These are phyloP conservation scores for Tympanoctomys barrerae DNA, from an alignment of 2,797 vertebrate genomes.

Conservation along the genomic window DNA sequence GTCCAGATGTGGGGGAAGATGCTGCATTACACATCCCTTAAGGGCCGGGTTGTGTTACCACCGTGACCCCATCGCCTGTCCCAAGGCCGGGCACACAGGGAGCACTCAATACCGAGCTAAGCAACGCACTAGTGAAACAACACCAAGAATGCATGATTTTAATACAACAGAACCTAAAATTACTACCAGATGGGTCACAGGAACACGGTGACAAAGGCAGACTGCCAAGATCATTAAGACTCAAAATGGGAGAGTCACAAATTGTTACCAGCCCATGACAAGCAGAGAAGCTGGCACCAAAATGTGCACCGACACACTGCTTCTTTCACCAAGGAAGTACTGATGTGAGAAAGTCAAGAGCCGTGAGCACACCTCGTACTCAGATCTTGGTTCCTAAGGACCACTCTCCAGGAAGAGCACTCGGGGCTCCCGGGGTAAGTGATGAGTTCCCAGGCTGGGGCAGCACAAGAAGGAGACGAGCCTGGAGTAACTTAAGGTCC, in stretches of 20 bases:
- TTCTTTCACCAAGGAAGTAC: not conserved
- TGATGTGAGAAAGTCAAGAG: not conserved
- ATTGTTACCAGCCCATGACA: not conserved
- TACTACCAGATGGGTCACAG: not conserved
- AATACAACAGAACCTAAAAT: slow-evolving; percentile 38
- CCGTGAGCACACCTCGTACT: not conserved
- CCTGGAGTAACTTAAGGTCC: not conserved
- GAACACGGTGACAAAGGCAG: not conserved
- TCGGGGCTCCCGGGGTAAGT: not conserved
- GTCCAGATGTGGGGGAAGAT: slow-evolving; percentile 1
- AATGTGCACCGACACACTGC: not conserved
- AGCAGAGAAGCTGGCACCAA: not conserved
- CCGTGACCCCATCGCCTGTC: not conserved
- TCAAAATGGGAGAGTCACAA: not conserved
- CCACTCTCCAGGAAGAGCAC: slow-evolving; percentile 2
- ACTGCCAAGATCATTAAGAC: not conserved
- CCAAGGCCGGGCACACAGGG: not conserved
- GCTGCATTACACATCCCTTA: not conserved
- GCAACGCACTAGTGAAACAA: not conserved
- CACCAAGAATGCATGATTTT: not conserved
- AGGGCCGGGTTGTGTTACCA: not conserved
- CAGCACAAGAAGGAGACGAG: not conserved
- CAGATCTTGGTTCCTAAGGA: not conserved
- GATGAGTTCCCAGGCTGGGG: not conserved
- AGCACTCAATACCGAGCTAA: not conserved